phyloP scores from a whole-genome alignment of 2,113 vertebrate genomes.

The Blennius ocellaris region DNA sequence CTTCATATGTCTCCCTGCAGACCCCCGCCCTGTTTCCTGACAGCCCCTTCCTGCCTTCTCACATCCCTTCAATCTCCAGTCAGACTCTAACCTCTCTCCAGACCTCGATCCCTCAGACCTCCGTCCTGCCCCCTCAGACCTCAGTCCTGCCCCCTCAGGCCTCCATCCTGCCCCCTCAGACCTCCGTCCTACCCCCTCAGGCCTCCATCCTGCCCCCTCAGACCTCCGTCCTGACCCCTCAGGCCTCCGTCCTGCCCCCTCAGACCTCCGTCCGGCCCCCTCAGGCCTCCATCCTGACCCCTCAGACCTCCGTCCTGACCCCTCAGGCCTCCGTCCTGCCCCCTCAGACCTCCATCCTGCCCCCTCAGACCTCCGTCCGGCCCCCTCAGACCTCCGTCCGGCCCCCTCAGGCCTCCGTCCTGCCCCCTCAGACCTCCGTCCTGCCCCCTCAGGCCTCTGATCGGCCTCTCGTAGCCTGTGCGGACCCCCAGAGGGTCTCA shows the following conservation, averaged over 20 bases:
- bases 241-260: not conserved
- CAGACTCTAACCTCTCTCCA: conserved; percentile 37
- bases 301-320: conserved; percentile 40
- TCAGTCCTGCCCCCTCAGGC: not conserved
- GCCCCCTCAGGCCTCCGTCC: conserved; percentile 33
- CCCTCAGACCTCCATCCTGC: conserved; percentile 13
- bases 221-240: conserved; percentile 58
- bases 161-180: conserved; percentile 40
- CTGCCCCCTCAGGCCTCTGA: conserved; percentile 14
- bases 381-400: conserved; percentile 49
- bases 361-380: conserved; percentile 28
- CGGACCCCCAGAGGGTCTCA: conserved; percentile 72
- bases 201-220: conserved; percentile 28
- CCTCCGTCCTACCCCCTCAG: conserved; percentile 22
- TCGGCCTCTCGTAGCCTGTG: conserved; percentile 38
- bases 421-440: conserved; percentile 41
- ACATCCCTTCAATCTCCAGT: conserved; percentile 55
- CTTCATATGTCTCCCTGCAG: conserved; percentile 80
- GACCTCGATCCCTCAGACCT: not conserved
- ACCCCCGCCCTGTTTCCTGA: conserved; percentile 74
- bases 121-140: conserved; percentile 61
- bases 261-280: conserved; percentile 29
- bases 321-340: conserved; percentile 32
- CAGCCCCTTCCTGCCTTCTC: conserved; percentile 52
- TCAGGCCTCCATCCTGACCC: conserved; percentile 45